Evolutionary conservation across 2,797 vertebrate species (phyloP), one percentile per base, ranked within the genome.

Genomic region (Intellagama lesueurii): DNA sequence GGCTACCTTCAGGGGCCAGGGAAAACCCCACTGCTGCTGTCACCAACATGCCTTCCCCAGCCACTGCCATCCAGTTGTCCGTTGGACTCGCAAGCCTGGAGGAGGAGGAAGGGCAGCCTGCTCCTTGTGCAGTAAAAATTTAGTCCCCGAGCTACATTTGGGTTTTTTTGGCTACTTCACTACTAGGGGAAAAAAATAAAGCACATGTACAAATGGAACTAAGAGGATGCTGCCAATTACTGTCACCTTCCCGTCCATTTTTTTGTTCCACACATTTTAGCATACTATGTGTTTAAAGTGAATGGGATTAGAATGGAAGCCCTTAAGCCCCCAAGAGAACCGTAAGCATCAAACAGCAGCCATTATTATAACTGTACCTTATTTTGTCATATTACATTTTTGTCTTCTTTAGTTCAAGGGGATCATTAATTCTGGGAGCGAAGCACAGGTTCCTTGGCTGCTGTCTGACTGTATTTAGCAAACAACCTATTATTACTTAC

Each of bases 371-470:
- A 5, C 2, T 1, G 86, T 87, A 40, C 40, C 77, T 64, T 1
- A 0, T 72, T 90, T 90, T 87, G 32, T 85, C 52, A 86, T 87
- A 28, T 90, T 72, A 88, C 12, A 1, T 0, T 82, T 83, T 90
- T 91, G 1, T 86, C 35, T 69, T 88, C 88, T 11, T 52, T 89
- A 80, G 5, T 56, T 86, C 2, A 87, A 92, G 81, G 44, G 0
- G 64, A 78, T 77, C 0, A 80, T 86, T 88, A 26, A 56, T 86
- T 95, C 82, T 47, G 64, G 12, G 0, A 44, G 70, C 35, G 28
- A 89, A 91, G 40, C 0, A 85, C 2, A 73, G 86, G 60, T 3
- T 75, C 1, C 83, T 9, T 70, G 56, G 30, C 86, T 60, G 47
- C 26, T 47, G 14, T 49, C 47, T 80, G 22, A 60, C 1, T 81